Evolutionary conservation across 1,140 invertebrate species (phyloP), one percentile per base, ranked within the genome.

Genomic region (Drosophila nebulosa): DNA sequence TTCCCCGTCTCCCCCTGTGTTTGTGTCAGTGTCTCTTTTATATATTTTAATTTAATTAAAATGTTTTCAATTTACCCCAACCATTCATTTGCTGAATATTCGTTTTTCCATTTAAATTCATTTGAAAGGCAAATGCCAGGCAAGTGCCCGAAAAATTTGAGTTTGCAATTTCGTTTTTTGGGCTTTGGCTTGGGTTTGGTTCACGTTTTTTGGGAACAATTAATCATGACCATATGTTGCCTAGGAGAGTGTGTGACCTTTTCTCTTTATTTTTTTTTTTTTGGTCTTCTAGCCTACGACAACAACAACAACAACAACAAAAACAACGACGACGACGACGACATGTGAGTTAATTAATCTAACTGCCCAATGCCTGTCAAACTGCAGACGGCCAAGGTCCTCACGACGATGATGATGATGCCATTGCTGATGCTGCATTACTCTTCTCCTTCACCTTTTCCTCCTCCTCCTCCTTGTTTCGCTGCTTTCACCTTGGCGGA

Each of bases 331-430:
- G 69, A 60, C 14, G 14, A 36, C 73, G 69, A 65, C 62, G 80
- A 85, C 80, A 80, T 78, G 81, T 68, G 58, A 86, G 77, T 86
- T 81, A 85, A 86, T 86, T 86, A 88, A 86, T 86, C 81, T 86
- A 88, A 68, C 81, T 75, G 70, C 30, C 69, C 80, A 69, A 56
- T 74, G 53, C 30, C 63, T 63, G 71, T 66, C 74, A 80, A 79
- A 78, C 80, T 64, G 61, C 56, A 66, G 67, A 77, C 71, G 73
- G 16, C 39, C 39, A 78, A 81, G 81, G 81, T 78, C 83, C 35
- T 57, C 70, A 50, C 52, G 53, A 60, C 67, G 65, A 64, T 65
- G 69, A 73, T 73, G 69, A 58, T 58, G 66, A 56, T 21, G 18
- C 26, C 32, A 18, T n/a, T 22, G 18, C 35, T 10, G 18, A n/a